Percentiles rank a stretch among this genome's conserved stretches.
Conservation (phyloP, 2,797 vertebrate species). For the Caiman crocodilus region DNA sequence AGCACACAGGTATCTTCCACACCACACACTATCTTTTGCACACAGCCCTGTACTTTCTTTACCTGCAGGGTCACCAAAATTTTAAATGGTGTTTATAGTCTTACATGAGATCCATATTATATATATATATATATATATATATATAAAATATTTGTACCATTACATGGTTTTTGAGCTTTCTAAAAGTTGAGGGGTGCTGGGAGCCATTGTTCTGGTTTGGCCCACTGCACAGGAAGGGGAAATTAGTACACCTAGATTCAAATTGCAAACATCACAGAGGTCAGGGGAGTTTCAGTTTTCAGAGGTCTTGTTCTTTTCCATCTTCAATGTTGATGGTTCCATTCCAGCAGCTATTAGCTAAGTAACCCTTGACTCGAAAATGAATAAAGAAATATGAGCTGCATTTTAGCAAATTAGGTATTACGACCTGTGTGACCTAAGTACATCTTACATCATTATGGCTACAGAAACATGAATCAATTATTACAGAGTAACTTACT, state of each 20-base stretch:
- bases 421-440: background rate
- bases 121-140: too few relatives aligned
- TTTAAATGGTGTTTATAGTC: too few relatives aligned
- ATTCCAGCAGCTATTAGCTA: background rate
- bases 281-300: background rate
- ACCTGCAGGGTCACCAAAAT: too few relatives aligned
- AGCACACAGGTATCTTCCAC: too few relatives aligned
- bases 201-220: background rate
- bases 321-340: background rate
- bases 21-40: too few relatives aligned
- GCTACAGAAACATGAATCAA: too few relatives aligned
- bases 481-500: too few relatives aligned
- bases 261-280: background rate
- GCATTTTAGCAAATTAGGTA: background rate
- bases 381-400: background rate
- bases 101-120: too few relatives aligned
- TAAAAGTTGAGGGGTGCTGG: background rate
- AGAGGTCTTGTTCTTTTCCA: background rate
- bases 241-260: background rate
- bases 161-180: background rate
- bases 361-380: constrained; percentile 11
- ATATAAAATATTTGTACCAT: too few relatives aligned
- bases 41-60: too few relatives aligned
- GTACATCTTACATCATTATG: background rate
- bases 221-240: rapidly evolving